Percentiles rank a stretch among this genome's conserved stretches.
Evolutionary conservation across 2,113 vertebrate species (phyloP).

Genomic region (Psephotus haematonotus): DNA sequence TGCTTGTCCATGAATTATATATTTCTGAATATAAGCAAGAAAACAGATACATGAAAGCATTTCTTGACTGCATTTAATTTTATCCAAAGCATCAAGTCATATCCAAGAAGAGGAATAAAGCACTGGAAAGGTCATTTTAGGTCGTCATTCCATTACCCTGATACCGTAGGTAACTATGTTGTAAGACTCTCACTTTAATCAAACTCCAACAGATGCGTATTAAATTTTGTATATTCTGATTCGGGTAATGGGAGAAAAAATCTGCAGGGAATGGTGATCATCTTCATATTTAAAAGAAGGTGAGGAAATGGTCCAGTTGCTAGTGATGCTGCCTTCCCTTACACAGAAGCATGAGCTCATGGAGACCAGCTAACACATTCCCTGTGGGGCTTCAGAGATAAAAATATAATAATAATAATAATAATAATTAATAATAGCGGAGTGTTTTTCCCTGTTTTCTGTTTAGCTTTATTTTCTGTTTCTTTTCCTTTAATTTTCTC

Average conservation of each 20-base stretch:
- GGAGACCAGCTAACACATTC: background rate
- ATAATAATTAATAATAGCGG: too few species aligned
- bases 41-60: background rate
- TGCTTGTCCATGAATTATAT: background rate
- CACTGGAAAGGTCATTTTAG: background rate
- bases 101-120: background rate
- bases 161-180: rapidly evolving
- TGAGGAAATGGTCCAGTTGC: background rate
- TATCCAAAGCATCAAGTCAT: background rate
- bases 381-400: background rate
- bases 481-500: background rate
- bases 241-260: background rate
- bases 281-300: background rate
- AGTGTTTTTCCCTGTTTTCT: background rate
- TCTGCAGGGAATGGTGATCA: background rate
- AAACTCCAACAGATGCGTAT: background rate
- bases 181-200: background rate
- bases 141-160: background rate
- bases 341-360: background rate
- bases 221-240: background rate
- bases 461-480: background rate
- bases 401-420: background rate
- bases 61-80: background rate
- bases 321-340: background rate
- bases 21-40: background rate